Percentiles rank a stretch among this genome's conserved stretches.
Conservation (phyloP, 2,888 invertebrate species). For the Marasmarcha lunaedactyla region DNA sequence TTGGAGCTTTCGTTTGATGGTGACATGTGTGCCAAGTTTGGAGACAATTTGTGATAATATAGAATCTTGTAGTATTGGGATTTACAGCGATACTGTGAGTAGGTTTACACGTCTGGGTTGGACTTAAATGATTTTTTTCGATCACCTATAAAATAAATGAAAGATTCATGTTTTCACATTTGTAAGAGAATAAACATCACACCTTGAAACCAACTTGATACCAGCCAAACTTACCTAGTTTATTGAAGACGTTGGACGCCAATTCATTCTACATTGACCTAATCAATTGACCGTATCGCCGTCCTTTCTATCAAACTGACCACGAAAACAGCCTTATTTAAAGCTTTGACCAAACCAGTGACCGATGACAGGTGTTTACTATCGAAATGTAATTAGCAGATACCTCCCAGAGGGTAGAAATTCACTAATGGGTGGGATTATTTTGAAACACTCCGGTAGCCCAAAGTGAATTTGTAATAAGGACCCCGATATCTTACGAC, state of each 20-base stretch:
- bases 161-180: too few species aligned
- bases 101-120: too few species aligned
- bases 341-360: slow-evolving; percentile 21
- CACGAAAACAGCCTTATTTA: slow-evolving; percentile 38
- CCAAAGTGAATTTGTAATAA: slow-evolving; percentile 58
- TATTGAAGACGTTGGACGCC: too few species aligned
- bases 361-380: slow-evolving; percentile 48
- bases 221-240: too few species aligned
- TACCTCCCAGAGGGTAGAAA: slow-evolving; percentile 26
- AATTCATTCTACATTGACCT: too few species aligned
- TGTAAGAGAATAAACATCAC: too few species aligned
- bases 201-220: too few species aligned
- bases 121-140: too few species aligned
- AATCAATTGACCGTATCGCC: slow-evolving; percentile 43
- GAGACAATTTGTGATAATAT: slow-evolving; percentile 3
- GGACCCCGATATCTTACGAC: slow-evolving; percentile 33
- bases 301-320: slow-evolving; percentile 36
- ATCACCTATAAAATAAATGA: too few species aligned
- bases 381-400: slow-evolving; percentile 48
- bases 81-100: too few species aligned
- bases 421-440: slow-evolving; percentile 46
- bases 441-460: slow-evolving; percentile 26
- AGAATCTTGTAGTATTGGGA: too few species aligned
- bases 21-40: slow-evolving; percentile 27
- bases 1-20: slow-evolving; percentile 27